Evolutionary conservation across 2,797 vertebrate genomes (phyloP), one percentile per base, ranked within the genome.

Genomic region (Pogoniulus pusillus): DNA sequence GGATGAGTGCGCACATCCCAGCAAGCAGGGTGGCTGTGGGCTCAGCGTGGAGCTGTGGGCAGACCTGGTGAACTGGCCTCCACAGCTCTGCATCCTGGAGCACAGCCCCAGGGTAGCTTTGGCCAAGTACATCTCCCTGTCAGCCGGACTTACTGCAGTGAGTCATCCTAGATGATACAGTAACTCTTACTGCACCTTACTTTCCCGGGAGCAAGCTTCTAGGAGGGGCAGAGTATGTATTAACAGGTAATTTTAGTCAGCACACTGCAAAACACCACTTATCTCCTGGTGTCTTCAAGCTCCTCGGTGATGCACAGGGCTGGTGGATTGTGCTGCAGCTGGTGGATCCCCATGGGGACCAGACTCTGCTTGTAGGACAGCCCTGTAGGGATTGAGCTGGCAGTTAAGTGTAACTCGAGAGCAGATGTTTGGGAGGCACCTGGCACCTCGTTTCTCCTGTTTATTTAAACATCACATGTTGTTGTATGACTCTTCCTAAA

Each of bases 1-100:
- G 16, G 7, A 5, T 9, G 30, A 26, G 3, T 2, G 3, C 1
- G 1, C 20, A 4, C 1, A 0, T 60, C 60, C 35, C 1, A 7
- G 39, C n/a, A 45, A 41, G 68, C 2, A 26, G 53, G 77, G 54
- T 10, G 58, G 13, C 51, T 0, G 0, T 32, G 85, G 72, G 41
- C 72, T 91, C 39, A 14, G 81, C 4, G 2, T 2, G 2, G 34
- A 73, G 47, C 64, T 22, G 23, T 49, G 75, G 35, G 20, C 80
- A 85, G 62, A n/a, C 12, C 34, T 1, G 1, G 54, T 43, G 37
- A 74, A 30, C 45, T 72, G 70, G 30, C 20, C 43, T 69, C 60
- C 4, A 1, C 57, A 76, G 85, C 22, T 41, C 32, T 4, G 43
- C 16, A 7, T 39, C 55, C 66, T 16, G 55, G 65, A 35, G 23